A percentile compares a stretch with the other conserved stretches of the same genome.
phyloP scores from a whole-genome alignment of 2,113 vertebrate genomes.

The Todiramphus saurophagus region DNA sequence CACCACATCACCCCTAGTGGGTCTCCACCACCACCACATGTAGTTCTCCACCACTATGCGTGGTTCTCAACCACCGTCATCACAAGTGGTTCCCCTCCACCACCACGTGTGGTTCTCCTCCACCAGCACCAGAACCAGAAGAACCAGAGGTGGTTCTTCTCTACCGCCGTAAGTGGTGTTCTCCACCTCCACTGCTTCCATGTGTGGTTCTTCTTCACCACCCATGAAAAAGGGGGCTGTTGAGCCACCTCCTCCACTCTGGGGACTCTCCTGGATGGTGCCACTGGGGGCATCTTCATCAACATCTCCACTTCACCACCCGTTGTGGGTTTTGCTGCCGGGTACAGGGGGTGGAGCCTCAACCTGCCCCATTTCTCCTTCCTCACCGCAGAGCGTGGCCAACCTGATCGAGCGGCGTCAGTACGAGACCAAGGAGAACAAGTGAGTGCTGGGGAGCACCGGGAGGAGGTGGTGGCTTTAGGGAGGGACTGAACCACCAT shows the following conservation, averaged over 20 bases:
- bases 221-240: fast-evolving
- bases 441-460: conserved; percentile 62
- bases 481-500: fast-evolving
- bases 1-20: fast-evolving
- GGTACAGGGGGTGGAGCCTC: background rate
- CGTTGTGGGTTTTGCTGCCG: background rate
- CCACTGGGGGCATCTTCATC: background rate
- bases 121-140: background rate
- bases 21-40: background rate
- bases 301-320: background rate
- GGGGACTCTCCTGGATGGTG: background rate
- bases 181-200: background rate
- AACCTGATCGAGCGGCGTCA: conserved; percentile 92
- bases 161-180: background rate
- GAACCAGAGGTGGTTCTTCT: background rate
- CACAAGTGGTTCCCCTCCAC: background rate
- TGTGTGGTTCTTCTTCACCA: background rate
- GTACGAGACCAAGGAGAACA: conserved; percentile 91
- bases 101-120: fast-evolving
- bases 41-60: background rate
- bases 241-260: background rate
- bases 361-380: background rate
- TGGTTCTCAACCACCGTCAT: background rate
- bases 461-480: background rate
- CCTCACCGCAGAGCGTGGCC: conserved; percentile 81